Evolutionary conservation across 92 coral and sea anemone genomes (phyloP).

Genomic region (Porites rus): DNA sequence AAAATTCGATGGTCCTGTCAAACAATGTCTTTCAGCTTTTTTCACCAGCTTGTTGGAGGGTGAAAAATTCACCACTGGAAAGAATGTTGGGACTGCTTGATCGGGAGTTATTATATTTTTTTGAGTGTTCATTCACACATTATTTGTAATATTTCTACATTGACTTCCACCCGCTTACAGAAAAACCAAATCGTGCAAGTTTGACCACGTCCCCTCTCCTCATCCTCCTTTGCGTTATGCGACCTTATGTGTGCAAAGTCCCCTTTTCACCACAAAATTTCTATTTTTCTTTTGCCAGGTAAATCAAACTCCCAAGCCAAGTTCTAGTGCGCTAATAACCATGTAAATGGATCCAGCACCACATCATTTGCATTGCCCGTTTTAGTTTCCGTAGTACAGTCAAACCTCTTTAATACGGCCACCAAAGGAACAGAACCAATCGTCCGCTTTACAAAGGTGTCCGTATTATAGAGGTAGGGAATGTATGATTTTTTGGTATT

Average conservation of each 20-base stretch:
- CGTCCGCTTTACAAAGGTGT: too few relatives aligned
- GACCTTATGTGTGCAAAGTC: constrained; percentile 2
- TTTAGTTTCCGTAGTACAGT: too few relatives aligned
- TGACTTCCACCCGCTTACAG: constrained; percentile 13
- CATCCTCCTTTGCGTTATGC: constrained; percentile 15
- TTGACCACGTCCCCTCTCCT: constrained; percentile 12
- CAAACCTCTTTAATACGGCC: too few relatives aligned
- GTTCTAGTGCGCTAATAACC: not conserved
- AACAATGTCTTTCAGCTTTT: constrained; percentile 12
- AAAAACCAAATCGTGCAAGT: constrained; percentile 10
- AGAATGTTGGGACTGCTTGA: constrained; percentile 8
- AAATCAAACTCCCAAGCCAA: constrained; percentile 13
- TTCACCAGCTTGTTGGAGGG: constrained; percentile 10
- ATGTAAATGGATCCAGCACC: not conserved
- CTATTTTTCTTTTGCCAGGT: constrained; percentile 3
- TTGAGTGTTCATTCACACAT: constrained; percentile 12
- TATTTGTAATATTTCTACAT: constrained; percentile 10
- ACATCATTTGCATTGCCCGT: not conserved
- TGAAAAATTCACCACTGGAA: constrained; percentile 8
- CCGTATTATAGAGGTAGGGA: too few relatives aligned
- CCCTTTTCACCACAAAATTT: constrained; percentile 8
- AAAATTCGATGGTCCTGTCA: constrained; percentile 9
- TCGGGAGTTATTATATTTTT: not conserved
- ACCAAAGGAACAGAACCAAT: too few relatives aligned
- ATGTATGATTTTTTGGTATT: too few relatives aligned